Percentiles rank a stretch among this genome's conserved stretches.
Evolutionary conservation across 2,888 invertebrate species (phyloP).

Genomic region (Thera obeliscata): DNA sequence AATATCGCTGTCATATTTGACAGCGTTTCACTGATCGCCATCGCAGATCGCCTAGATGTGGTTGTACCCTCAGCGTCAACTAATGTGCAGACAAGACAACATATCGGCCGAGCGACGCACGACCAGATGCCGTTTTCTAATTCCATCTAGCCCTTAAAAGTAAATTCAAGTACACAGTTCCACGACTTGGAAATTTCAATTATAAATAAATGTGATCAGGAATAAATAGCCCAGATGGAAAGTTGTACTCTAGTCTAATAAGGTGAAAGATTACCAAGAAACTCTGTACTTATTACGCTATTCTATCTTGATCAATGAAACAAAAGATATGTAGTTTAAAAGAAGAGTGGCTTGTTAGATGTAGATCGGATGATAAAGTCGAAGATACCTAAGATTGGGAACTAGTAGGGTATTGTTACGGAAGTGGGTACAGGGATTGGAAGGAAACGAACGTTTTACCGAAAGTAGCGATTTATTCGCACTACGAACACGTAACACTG

Average conservation of each 20-base stretch:
- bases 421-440: too few relatives aligned
- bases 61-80: conserved; percentile 12
- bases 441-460: too few relatives aligned
- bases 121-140: conserved; percentile 35
- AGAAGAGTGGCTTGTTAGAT: conserved; percentile 16
- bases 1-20: too few relatives aligned
- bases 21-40: too few relatives aligned
- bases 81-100: conserved; percentile 17
- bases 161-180: conserved; percentile 34
- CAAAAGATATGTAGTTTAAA: conserved; percentile 28
- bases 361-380: conserved; percentile 13
- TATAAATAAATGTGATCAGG: conserved; percentile 40
- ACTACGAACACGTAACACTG: too few relatives aligned
- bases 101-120: conserved; percentile 32
- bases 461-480: too few relatives aligned
- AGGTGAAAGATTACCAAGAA: conserved; percentile 35
- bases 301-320: conserved; percentile 19
- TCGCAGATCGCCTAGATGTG: too few relatives aligned
- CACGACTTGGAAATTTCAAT: conserved; percentile 40
- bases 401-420: too few relatives aligned
- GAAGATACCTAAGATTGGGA: neutral
- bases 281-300: conserved; percentile 18
- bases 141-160: conserved; percentile 38
- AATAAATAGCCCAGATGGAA: conserved; percentile 37
- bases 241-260: conserved; percentile 35